Percentiles rank a stretch among this genome's conserved stretches.
Evolutionary conservation across 2,797 vertebrate genomes (phyloP).

Genomic region (Acridotheres tristis): DNA sequence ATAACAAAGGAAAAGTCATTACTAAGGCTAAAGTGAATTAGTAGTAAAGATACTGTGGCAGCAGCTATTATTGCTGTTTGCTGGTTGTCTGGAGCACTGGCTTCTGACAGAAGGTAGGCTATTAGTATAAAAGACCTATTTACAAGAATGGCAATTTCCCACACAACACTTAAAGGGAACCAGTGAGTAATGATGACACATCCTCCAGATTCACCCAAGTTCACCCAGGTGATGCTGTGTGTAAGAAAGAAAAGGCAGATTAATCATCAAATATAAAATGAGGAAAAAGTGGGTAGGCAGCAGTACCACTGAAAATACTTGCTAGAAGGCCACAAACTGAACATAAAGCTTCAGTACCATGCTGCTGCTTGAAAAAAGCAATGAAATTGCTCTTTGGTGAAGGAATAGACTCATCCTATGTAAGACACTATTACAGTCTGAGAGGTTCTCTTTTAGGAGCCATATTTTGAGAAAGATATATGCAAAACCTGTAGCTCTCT

Average conservation of each 20-base stretch:
- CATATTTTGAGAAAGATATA: neutral
- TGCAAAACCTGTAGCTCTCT: neutral
- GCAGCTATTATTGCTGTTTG: slow-evolving; percentile 51
- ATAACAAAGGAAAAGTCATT: slow-evolving; percentile 48
- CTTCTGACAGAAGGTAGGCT: slow-evolving; percentile 50
- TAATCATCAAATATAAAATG: neutral
- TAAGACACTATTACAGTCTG: neutral
- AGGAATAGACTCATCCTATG: neutral
- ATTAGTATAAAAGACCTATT: slow-evolving; percentile 38
- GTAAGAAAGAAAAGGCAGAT: neutral
- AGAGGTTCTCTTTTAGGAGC: neutral
- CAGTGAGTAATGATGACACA: neutral
- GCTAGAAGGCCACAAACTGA: neutral
- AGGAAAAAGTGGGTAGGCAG: neutral
- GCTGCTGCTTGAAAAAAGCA: neutral
- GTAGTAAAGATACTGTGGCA: slow-evolving; percentile 46
- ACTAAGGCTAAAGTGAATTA: slow-evolving; percentile 31
- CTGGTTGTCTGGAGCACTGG: slow-evolving; percentile 42
- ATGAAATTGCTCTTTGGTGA: neutral
- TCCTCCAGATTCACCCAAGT: neutral
- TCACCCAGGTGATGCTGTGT: neutral
- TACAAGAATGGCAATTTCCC: neutral
- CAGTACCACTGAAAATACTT: neutral
- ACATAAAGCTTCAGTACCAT: neutral
- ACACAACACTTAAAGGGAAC: neutral